Conservation (phyloP, 2,113 vertebrate genomes). For the Myiozetetes cayanensis region DNA sequence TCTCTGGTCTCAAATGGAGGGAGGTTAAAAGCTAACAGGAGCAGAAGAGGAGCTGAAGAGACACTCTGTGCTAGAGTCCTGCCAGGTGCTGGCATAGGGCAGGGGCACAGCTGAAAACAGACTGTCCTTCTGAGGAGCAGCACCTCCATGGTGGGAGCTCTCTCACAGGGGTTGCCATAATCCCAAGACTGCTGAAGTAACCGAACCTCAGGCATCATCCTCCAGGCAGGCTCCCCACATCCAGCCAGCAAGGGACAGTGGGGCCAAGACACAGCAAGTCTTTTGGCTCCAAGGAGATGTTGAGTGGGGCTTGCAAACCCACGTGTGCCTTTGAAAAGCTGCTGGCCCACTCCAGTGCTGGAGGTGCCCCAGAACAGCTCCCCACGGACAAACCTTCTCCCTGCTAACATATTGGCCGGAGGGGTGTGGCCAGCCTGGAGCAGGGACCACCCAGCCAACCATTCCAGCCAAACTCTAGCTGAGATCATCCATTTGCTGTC, state of each 20-base stretch:
- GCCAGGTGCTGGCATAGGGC: neutral
- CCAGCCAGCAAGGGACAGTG: neutral
- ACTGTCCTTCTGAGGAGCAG: neutral
- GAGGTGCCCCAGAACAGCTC: neutral
- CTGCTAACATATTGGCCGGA: neutral
- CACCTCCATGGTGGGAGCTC: neutral
- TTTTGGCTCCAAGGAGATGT: neutral
- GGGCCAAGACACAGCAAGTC: neutral
- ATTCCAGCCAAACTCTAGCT: neutral
- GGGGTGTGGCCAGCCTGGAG: neutral
- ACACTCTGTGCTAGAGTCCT: neutral
- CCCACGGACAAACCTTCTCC: neutral
- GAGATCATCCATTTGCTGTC: neutral
- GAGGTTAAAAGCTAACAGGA: neutral
- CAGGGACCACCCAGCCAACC: neutral
- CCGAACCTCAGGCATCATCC: neutral
- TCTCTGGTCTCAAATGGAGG: neutral
- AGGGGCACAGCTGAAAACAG: neutral
- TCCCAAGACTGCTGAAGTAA: neutral
- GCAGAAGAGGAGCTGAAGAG: neutral
- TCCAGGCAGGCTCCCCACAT: neutral
- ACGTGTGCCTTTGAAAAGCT: neutral
- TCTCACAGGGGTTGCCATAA: rapidly evolving
- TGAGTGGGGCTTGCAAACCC: neutral
- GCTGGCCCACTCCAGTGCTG: neutral